A percentile compares a stretch with the other conserved stretches of the same genome.
Conservation (phyloP, 1,140 invertebrate species). For the Adoxophyes honmai region DNA sequence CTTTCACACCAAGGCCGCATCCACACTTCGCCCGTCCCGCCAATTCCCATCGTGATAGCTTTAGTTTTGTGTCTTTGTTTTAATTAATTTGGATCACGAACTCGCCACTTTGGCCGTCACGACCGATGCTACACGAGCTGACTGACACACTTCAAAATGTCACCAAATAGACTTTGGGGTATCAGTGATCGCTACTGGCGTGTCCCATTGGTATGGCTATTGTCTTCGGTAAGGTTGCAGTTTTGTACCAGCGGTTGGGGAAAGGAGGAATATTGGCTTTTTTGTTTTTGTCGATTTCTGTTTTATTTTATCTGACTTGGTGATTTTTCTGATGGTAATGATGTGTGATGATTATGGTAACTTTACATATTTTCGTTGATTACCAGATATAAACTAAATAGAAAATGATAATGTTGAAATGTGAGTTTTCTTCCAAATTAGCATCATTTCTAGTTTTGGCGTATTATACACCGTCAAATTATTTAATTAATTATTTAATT, state of each 20-base stretch:
- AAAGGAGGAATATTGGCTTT: too few relatives aligned
- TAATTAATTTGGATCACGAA: conserved; percentile 77
- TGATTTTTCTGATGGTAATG: too few relatives aligned
- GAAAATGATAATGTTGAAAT: too few relatives aligned
- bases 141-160: conserved; percentile 75
- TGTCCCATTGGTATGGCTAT: conserved; percentile 35
- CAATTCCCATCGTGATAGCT: conserved; percentile 73
- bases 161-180: conserved; percentile 64
- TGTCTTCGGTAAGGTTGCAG: conserved; percentile 25
- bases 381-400: too few relatives aligned
- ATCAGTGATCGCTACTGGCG: conserved; percentile 49
- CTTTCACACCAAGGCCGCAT: conserved; percentile 32
- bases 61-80: conserved; percentile 71
- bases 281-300: too few relatives aligned
- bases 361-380: too few relatives aligned
- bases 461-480: too few relatives aligned
- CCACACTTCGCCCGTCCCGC: conserved; percentile 47
- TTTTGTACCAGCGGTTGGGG: background rate
- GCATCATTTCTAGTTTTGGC: too few relatives aligned
- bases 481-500: too few relatives aligned
- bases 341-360: too few relatives aligned
- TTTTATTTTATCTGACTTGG: too few relatives aligned
- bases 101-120: conserved; percentile 71
- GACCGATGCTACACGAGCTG: conserved; percentile 57
- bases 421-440: too few relatives aligned